These are phyloP conservation scores for Drosophila melanica DNA, from an alignment of 1,140 invertebrate genomes.

Conservation along the genomic window DNA sequence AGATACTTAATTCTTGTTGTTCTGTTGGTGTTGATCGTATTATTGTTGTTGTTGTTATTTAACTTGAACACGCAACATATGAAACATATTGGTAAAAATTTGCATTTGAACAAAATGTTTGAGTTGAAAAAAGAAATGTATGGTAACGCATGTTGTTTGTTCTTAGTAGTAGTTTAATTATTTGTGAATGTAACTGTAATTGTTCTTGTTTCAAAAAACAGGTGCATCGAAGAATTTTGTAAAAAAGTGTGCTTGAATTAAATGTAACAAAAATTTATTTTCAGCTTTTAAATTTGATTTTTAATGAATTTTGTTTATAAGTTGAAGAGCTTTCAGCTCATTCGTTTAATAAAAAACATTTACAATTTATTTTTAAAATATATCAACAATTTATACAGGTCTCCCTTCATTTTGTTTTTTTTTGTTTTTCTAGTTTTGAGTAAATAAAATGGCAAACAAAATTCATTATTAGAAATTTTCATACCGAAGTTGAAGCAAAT, in stretches of 20 bases:
- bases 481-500: conserved; percentile 46
- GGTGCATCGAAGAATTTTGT: conserved; percentile 76
- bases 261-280: conserved; percentile 73
- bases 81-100: conserved; percentile 41
- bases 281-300: conserved; percentile 48
- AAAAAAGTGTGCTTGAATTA: conserved; percentile 80
- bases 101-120: conserved; percentile 48
- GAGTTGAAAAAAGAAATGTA: conserved; percentile 41
- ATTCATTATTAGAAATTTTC: conserved; percentile 58
- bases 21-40: conserved; percentile 23
- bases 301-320: conserved; percentile 74
- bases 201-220: conserved; percentile 76
- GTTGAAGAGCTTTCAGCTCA: conserved; percentile 16
- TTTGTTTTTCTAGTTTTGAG: too few relatives aligned
- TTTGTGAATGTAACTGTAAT: conserved; percentile 56
- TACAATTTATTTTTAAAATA: conserved; percentile 16
- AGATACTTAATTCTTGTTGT: background rate
- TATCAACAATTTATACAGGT: conserved; percentile 60
- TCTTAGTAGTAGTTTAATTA: conserved; percentile 62
- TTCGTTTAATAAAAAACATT: conserved; percentile 52
- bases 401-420: conserved; percentile 29
- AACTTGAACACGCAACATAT: conserved; percentile 52
- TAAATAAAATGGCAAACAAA: conserved; percentile 71
- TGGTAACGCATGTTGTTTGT: conserved; percentile 53
- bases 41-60: conserved; percentile 32